phyloP scores from a whole-genome alignment of 64 coral and sea anemone species.

The Astreopora myriophthalma region DNA sequence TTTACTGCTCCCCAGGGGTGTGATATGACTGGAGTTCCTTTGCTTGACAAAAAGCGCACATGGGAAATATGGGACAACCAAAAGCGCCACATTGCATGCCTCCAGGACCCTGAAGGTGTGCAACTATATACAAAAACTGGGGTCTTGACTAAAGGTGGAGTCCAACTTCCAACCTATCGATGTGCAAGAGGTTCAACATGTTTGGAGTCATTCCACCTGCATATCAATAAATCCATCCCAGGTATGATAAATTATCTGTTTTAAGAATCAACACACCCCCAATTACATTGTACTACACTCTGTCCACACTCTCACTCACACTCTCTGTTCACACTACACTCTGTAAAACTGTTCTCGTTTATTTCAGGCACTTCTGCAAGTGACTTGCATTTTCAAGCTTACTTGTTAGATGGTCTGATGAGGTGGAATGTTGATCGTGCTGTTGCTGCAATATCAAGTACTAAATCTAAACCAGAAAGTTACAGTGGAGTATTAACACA shows the following conservation, averaged over 20 bases:
- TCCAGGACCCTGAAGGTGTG: constrained; percentile 35
- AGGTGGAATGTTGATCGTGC: constrained; percentile 70
- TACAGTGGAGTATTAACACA: no score
- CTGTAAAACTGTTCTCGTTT: not conserved
- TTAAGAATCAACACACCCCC: not conserved
- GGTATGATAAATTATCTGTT: constrained; percentile 49
- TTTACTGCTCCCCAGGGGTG: constrained; percentile 18
- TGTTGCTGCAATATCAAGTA: constrained; percentile 13
- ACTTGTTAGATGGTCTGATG: constrained; percentile 36
- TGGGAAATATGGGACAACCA: constrained; percentile 64
- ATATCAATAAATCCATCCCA: constrained; percentile 69
- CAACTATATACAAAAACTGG: constrained; percentile 53
- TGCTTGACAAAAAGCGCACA: constrained; percentile 23
- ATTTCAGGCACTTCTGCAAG: constrained; percentile 29
- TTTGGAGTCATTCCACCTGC: constrained; percentile 75
- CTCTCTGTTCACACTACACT: not conserved
- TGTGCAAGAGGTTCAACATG: constrained; percentile 68
- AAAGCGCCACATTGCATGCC: constrained; percentile 46
- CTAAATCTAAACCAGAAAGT: not conserved
- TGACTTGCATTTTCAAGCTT: constrained; percentile 67
- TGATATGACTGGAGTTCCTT: constrained; percentile 61
- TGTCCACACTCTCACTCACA: no score
- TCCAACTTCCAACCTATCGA: constrained; percentile 36
- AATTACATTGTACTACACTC: no score
- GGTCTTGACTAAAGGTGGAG: constrained; percentile 6